Percentiles rank a stretch among this genome's conserved stretches.
Evolutionary conservation across 2,113 vertebrate genomes (phyloP).

Genomic region (Panthera tigris): DNA sequence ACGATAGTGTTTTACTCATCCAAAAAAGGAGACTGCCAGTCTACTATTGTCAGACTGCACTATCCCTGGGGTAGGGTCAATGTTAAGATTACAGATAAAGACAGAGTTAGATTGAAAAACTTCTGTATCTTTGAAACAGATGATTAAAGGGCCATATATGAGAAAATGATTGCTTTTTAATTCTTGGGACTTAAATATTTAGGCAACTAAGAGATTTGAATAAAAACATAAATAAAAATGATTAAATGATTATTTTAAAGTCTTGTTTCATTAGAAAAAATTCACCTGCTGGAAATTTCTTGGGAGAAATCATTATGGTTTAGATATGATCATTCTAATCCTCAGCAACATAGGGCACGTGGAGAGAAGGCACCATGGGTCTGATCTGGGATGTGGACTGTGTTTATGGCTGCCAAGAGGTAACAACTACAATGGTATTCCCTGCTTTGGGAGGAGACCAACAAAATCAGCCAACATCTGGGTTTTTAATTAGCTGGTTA

Average conservation of each 20-base stretch:
- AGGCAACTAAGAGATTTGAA: background rate
- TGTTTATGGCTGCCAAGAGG: background rate
- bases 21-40: background rate
- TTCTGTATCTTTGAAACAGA: background rate
- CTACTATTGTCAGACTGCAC: background rate
- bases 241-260: background rate
- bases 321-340: background rate
- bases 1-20: background rate
- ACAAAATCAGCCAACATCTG: background rate
- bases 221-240: background rate
- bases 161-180: background rate
- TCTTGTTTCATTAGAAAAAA: background rate
- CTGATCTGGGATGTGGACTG: background rate
- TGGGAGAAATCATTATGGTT: background rate
- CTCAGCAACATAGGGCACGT: background rate
- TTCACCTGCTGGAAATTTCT: background rate
- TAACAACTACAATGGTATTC: background rate
- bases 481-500: background rate
- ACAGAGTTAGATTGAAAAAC: background rate
- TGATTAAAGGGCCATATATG: background rate
- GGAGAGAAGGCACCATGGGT: background rate
- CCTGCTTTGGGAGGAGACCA: background rate
- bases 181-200: background rate
- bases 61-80: background rate
- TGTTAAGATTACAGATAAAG: background rate